A percentile compares a stretch with the other conserved stretches of the same genome.
These are phyloP conservation scores for Cyphomyrmex costatus DNA, from an alignment of 1,140 invertebrate genomes.

Conservation along the genomic window DNA sequence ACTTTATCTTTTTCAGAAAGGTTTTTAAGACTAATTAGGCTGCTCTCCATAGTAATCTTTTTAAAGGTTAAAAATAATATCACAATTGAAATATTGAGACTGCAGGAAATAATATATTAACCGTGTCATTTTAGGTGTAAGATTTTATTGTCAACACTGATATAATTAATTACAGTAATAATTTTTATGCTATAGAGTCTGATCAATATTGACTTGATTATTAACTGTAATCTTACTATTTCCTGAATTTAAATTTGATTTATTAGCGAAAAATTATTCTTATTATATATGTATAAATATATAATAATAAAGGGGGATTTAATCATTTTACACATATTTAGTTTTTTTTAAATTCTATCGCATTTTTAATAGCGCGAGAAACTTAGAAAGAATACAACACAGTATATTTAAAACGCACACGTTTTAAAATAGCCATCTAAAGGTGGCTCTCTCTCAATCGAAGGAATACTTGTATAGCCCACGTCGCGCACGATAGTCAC, in stretches of 20 bases:
- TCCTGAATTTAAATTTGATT: background rate
- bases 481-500: constrained; percentile 54
- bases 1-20: too few species aligned
- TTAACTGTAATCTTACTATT: background rate
- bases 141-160: background rate
- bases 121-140: background rate
- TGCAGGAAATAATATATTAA: background rate
- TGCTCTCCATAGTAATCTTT: too few species aligned
- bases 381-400: background rate
- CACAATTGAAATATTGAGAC: constrained; percentile 10
- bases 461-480: constrained; percentile 29
- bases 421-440: constrained; percentile 1
- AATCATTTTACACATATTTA: background rate
- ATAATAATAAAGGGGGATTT: background rate
- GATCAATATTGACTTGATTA: background rate
- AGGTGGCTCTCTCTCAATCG: constrained; percentile 22
- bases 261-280: background rate
- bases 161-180: background rate
- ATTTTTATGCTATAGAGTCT: background rate
- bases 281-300: too few species aligned
- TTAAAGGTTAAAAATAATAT: background rate
- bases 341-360: background rate
- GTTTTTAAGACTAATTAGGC: too few species aligned
- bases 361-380: background rate
- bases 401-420: background rate